These are phyloP conservation scores for Tyto alba DNA, from an alignment of 2,113 vertebrate species.

Conservation along the genomic window DNA sequence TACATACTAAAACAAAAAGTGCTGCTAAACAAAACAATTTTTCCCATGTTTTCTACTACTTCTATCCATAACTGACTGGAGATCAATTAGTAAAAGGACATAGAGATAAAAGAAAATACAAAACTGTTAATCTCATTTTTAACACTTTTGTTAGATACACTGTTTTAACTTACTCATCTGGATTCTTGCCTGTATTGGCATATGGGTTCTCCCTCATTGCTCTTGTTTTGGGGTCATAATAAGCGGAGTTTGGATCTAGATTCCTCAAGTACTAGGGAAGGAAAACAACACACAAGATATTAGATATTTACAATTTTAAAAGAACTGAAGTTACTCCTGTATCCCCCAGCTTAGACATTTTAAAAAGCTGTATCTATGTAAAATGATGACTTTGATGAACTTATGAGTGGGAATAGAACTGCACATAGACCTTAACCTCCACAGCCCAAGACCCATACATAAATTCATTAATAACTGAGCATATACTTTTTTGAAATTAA, in stretches of 20 bases:
- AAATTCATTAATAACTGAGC: neutral
- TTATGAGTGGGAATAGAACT: neutral
- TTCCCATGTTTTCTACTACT: neutral
- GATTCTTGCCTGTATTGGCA: slow-evolving; percentile 90
- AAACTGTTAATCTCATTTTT: neutral
- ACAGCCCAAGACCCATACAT: neutral
- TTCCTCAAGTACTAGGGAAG: slow-evolving; percentile 88
- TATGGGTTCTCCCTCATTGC: slow-evolving; percentile 98
- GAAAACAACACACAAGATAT: neutral
- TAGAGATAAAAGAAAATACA: neutral
- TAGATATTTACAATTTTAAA: neutral
- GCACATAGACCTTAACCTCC: neutral
- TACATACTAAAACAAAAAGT: neutral
- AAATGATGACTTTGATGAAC: neutral
- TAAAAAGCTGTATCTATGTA: neutral
- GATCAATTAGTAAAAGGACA: neutral
- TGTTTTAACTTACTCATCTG: slow-evolving; percentile 87
- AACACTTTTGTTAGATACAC: neutral
- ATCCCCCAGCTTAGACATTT: neutral
- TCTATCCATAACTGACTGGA: neutral
- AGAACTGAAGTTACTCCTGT: neutral
- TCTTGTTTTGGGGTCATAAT: slow-evolving; percentile 98
- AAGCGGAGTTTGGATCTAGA: slow-evolving; percentile 96
- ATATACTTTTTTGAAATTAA: neutral
- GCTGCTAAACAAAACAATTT: neutral